Base-by-base conservation (phyloP, 2,888 invertebrate species). In the Dicyrtomina minuta region DNA sequence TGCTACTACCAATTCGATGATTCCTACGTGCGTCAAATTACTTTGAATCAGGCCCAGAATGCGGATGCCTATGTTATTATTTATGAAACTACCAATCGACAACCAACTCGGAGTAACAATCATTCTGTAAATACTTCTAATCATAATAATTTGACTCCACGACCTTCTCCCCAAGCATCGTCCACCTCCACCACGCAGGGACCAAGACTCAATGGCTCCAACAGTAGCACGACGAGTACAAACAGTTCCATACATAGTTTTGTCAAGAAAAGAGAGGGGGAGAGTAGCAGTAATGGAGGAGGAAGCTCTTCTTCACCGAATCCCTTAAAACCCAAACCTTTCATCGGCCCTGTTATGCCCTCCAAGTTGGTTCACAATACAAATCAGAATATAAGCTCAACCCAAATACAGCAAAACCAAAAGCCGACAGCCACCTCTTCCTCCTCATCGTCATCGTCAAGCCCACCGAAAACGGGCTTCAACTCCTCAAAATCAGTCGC, bases 1-100 rank as follows among this genome's bases (percentile, higher is more conserved):
- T 88, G 88, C 78, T 96, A 92, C 84, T 95, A 95, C 82, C 90
- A 92, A 80, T 96, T 96, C 83, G 96, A 97, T 82, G 97, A 98
- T 53, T 69, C 67, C 22, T 75, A 59, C 49, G 87, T 87, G 41
- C 86, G 91, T 69, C 87, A 88, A 27, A 86, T 92, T 68, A 88
- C 89, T 24, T 83, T 90, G 70, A 89, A 89, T 78, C 89, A 88
- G 70, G 91, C 92, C 65, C 85, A 93, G 73, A 90, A 88, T 77
- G 91, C 91, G 60, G 94, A 93, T 80, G 93, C 96, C 0, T 96
- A 96, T 80, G 91, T 96, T 66, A 90, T 96, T 85, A 90, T 96
- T 80, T 96, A 94, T 81, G 93, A 93, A 82, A 85, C 88, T 83
- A 89, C 90, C 64, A 80, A 81, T 27, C 65, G 55, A 17, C 33